phyloP scores from a whole-genome alignment of 2,888 invertebrate genomes.

The Drosophila sordidapex region DNA sequence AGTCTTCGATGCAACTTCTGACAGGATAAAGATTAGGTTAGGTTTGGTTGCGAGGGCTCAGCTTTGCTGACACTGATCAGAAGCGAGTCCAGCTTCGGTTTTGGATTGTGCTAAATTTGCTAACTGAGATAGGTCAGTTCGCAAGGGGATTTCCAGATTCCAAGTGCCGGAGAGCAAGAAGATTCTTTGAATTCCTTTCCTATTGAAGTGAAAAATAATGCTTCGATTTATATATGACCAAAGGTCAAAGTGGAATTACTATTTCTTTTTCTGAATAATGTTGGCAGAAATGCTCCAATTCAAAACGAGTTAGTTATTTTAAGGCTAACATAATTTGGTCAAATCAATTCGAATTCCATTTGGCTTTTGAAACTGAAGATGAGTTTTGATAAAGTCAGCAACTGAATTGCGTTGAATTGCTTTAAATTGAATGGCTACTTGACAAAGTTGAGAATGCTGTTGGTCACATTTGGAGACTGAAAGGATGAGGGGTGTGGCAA shows the following conservation, averaged over 20 bases:
- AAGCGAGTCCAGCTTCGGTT: neutral
- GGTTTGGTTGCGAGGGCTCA: neutral
- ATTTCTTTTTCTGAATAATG: neutral
- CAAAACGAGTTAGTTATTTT: neutral
- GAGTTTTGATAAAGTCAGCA: neutral
- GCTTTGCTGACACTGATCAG: neutral
- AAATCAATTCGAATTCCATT: neutral
- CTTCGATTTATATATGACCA: too few species aligned
- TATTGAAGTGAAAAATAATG: neutral
- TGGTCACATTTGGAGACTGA: neutral
- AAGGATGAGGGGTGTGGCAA: neutral
- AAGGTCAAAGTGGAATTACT: neutral
- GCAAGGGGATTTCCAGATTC: too few species aligned
- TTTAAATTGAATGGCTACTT: neutral
- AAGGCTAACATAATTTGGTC: neutral
- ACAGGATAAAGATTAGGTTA: neutral
- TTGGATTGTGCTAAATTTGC: too few species aligned
- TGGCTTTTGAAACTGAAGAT: neutral
- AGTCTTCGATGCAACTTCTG: neutral
- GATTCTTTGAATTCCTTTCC: neutral
- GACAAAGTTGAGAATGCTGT: neutral
- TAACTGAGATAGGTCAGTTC: too few species aligned
- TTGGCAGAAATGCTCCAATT: neutral
- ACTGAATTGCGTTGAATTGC: neutral
- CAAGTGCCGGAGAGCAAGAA: too few species aligned